Evolutionary conservation across 2,797 vertebrate species (phyloP).

Genomic region (Oreochromis mossambicus): DNA sequence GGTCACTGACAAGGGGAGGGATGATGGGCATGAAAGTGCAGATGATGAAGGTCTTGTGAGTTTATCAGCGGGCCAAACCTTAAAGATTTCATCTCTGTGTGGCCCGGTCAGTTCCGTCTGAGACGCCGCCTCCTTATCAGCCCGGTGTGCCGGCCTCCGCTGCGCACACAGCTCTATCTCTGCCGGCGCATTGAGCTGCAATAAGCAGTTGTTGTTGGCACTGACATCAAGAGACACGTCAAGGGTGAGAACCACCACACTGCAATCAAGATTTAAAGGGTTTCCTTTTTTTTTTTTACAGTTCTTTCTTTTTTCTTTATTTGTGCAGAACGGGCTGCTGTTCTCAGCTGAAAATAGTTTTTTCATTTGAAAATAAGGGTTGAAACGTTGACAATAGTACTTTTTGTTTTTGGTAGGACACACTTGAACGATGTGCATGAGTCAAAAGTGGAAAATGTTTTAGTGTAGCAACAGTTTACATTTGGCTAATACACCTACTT

Average conservation of each 20-base stretch:
- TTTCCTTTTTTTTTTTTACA: neutral
- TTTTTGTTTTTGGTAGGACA: neutral
- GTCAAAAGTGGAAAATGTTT: neutral
- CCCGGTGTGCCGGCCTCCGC: neutral
- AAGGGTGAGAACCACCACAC: conserved; percentile 28
- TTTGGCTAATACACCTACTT: neutral
- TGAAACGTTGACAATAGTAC: neutral
- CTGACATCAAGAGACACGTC: conserved; percentile 31
- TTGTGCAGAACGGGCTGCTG: neutral
- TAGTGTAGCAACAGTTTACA: neutral
- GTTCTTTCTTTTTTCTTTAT: neutral
- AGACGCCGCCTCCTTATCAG: conserved; percentile 27
- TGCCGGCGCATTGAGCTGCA: conserved; percentile 26
- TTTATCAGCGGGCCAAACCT: conserved; percentile 13
- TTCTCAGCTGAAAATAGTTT: conserved; percentile 8
- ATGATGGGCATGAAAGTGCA: conserved; percentile 11
- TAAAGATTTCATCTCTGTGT: conserved; percentile 12
- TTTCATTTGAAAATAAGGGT: neutral
- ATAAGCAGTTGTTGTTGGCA: conserved; percentile 41
- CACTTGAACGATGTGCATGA: neutral
- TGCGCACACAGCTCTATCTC: conserved; percentile 18
- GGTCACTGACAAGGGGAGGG: conserved; percentile 9
- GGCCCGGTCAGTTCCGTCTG: neutral
- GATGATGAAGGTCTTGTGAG: conserved; percentile 37
- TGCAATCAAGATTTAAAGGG: conserved; percentile 17